A percentile compares a stretch with the other conserved stretches of the same genome.
Conservation (phyloP, 2,113 vertebrate species). For the Laticauda colubrina region DNA sequence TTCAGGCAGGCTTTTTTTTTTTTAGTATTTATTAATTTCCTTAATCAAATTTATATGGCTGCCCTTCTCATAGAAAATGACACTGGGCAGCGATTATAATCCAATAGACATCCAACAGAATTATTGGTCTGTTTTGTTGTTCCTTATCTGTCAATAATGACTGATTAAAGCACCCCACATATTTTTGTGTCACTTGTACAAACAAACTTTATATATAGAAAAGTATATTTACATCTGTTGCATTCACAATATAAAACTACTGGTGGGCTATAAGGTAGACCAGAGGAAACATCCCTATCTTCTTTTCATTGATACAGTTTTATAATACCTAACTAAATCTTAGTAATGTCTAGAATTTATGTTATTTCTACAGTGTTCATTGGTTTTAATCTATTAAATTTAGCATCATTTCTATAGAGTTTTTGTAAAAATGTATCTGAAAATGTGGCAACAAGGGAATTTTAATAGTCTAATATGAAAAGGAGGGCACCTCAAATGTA, state of each 20-base stretch:
- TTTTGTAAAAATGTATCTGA: slow-evolving; percentile 5
- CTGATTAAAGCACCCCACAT: not conserved
- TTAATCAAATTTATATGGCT: not conserved
- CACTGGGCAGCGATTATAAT: not conserved
- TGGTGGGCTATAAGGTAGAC: not conserved
- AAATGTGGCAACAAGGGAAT: not conserved
- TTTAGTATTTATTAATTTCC: not conserved
- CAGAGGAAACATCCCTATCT: not conserved
- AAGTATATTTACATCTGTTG: not conserved
- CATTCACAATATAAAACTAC: not conserved
- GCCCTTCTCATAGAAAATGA: not conserved
- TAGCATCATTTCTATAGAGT: slow-evolving; percentile 9
- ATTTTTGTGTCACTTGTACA: not conserved
- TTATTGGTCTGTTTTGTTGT: not conserved
- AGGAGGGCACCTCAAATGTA: slow-evolving; percentile 41
- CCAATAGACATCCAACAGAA: not conserved
- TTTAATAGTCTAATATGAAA: slow-evolving; percentile 34
- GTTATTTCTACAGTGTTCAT: not conserved
- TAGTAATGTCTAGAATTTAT: not conserved
- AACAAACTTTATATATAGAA: not conserved
- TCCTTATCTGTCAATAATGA: not conserved
- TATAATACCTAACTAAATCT: not conserved
- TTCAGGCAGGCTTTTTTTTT: not conserved
- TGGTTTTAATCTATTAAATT: not conserved
- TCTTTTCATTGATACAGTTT: not conserved